Evolutionary conservation across 2,888 invertebrate species (phyloP), one percentile per base, ranked within the genome.

Genomic region (Tenthredo mesomela): DNA sequence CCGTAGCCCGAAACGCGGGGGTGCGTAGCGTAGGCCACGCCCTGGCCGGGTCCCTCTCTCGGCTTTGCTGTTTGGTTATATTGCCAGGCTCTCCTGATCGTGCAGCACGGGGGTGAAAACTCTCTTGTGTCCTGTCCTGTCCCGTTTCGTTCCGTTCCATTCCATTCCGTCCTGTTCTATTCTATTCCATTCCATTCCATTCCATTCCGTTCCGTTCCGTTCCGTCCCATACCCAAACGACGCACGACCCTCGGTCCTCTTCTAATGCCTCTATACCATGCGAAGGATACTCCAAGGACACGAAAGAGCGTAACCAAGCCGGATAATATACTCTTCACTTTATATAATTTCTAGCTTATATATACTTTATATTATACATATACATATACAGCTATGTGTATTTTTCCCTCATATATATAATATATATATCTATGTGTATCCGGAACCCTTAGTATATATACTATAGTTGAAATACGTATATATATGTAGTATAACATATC

Each of bases 11-110:
- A 89, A 89, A 89, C 89, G 89, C 90, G 91, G 90, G 90, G 90
- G 91, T 90, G 89, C 88, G 89, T 90, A 91, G 87, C 89, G 91
- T 92, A 92, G 92, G 92, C 92, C 92, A 91, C 90, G 87, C 71
- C 75, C 84, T 86, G 67, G 82, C 84, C 86, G 47, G 82, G 37
- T 37, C 47, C 65, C 70, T 12, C 70, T 25, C 21, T 6, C 47
- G 77, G 43, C 67, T 70, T 67, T 33, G 33, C 67, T 70, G 82
- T 65, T 82, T 67, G 82, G 65, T 70, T 70, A 50, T 50, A 47
- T 67, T 15, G 65, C 67, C 82, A 18, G 77, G 21, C 33, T 73
- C 73, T n/a, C 25, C 82, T 18, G 61, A 40, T 40, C 40, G 37
- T 50, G 50, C 50, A 33, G 50, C 50, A 33, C 29, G 82, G 33